A percentile compares a stretch with the other conserved stretches of the same genome.
Evolutionary conservation across 2,888 invertebrate genomes (phyloP).

Genomic region (Drosophila cognata): DNA sequence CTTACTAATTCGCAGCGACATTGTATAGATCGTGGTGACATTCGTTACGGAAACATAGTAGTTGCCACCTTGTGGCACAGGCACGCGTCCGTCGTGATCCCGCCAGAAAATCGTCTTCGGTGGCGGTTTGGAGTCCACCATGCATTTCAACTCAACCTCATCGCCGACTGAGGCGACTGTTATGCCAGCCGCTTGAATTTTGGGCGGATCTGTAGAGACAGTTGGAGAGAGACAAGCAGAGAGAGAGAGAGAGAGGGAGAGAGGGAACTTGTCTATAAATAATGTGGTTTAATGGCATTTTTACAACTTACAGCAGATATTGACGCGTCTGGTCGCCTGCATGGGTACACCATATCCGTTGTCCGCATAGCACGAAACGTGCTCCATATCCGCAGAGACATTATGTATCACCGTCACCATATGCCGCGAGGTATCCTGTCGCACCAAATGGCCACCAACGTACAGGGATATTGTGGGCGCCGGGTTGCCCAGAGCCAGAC

Average conservation of each 20-base stretch:
- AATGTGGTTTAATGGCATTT: no score
- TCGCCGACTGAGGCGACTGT: conserved; percentile 92
- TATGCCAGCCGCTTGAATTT: conserved; percentile 91
- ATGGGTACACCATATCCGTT: conserved; percentile 95
- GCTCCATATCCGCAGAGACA: conserved; percentile 93
- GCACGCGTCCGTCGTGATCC: conserved; percentile 90
- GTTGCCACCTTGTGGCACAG: conserved; percentile 92
- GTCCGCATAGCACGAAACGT: conserved; percentile 94
- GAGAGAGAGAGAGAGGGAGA: neutral
- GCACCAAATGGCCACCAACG: conserved; percentile 90
- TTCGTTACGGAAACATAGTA: conserved; percentile 88
- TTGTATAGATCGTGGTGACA: conserved; percentile 89
- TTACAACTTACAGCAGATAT: conserved; percentile 90
- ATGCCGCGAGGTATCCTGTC: conserved; percentile 92
- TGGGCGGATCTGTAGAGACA: conserved; percentile 88
- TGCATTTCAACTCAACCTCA: conserved; percentile 91
- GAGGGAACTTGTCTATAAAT: neutral
- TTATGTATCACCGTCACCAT: conserved; percentile 95
- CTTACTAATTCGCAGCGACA: conserved; percentile 91
- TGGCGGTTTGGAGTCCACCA: conserved; percentile 91
- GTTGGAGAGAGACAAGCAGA: no score
- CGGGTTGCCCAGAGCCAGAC: conserved; percentile 94
- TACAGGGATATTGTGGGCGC: conserved; percentile 94
- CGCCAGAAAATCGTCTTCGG: conserved; percentile 94
- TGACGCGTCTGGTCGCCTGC: conserved; percentile 92